Conservation (phyloP, 2,888 invertebrate species). For the Phytoseiulus persimilis region DNA sequence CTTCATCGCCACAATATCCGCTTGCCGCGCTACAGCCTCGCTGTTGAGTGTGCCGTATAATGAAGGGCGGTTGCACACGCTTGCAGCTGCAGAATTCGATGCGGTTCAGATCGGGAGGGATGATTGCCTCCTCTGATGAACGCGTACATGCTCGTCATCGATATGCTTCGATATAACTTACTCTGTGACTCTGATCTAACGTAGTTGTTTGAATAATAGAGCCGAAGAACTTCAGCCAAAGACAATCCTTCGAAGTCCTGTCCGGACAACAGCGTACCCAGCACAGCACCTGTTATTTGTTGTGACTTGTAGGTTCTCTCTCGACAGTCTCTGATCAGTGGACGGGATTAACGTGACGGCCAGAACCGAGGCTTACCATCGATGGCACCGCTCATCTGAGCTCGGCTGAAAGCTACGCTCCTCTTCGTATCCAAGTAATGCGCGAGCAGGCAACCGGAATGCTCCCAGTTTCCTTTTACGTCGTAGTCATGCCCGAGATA, state of each 20-base stretch:
- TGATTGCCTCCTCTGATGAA: background rate
- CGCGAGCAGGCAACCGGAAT: background rate
- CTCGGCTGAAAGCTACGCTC: background rate
- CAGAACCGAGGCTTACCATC: background rate
- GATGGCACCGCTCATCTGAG: background rate
- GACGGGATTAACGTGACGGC: no score
- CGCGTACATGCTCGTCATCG: no score
- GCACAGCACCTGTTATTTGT: background rate
- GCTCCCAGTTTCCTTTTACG: background rate
- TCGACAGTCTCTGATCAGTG: no score
- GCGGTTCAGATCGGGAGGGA: background rate
- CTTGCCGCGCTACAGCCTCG: background rate
- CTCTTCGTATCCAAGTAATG: background rate
- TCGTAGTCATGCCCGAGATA: background rate
- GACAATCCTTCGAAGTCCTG: background rate
- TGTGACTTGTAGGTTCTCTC: no score
- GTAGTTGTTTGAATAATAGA: conserved; percentile 18
- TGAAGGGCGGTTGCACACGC: background rate
- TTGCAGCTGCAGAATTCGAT: background rate
- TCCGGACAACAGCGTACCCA: background rate
- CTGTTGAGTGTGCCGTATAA: background rate
- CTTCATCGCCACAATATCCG: background rate
- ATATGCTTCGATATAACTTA: background rate
- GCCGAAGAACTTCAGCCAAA: background rate
- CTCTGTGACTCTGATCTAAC: background rate